phyloP scores from a whole-genome alignment of 2,113 vertebrate genomes.

The Epinephelus fuscoguttatus region DNA sequence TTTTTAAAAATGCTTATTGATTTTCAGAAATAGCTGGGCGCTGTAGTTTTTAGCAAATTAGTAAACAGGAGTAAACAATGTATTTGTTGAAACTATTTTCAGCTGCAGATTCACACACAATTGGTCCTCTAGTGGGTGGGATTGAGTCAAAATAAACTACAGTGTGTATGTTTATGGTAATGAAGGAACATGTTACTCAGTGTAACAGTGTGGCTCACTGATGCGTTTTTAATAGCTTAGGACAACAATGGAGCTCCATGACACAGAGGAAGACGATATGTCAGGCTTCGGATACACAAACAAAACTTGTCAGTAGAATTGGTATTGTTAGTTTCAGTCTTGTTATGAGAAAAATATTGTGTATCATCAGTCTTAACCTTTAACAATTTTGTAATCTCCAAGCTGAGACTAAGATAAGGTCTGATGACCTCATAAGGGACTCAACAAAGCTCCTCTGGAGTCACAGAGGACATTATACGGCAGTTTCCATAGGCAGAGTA shows the following conservation, averaged over 20 bases:
- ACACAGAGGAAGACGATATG: no score
- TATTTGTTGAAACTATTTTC: background rate
- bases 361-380: background rate
- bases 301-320: background rate
- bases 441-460: slow-evolving; percentile 18
- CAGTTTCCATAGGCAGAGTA: background rate
- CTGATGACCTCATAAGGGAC: slow-evolving; percentile 21
- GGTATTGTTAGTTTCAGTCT: background rate
- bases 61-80: background rate
- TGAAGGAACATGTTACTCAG: no score
- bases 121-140: background rate
- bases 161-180: background rate
- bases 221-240: no score
- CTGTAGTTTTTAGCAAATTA: background rate
- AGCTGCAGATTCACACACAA: background rate
- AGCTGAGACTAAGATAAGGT: no score
- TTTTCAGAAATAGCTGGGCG: no score
- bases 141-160: background rate
- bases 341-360: background rate
- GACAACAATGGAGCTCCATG: no score
- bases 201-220: no score
- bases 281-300: no score
- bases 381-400: background rate
- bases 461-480: background rate
- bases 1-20: background rate